Evolutionary conservation across 2,888 invertebrate genomes (phyloP).

Genomic region (Atethmia centrago): DNA sequence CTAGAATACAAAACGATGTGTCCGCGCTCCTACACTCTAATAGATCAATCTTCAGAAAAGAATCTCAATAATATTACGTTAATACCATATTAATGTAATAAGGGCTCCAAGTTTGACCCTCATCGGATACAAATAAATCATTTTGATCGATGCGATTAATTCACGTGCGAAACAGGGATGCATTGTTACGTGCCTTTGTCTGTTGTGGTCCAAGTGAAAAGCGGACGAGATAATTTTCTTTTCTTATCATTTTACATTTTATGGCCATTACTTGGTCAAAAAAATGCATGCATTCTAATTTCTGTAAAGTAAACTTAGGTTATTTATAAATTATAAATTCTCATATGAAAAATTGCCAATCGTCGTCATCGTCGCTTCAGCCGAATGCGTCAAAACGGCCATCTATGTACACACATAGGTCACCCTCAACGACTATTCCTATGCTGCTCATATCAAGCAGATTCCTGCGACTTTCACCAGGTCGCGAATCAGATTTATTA

Average conservation of each 20-base stretch:
- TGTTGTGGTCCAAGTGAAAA: conserved; percentile 63
- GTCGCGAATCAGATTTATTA: background rate
- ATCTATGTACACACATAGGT: too few relatives aligned
- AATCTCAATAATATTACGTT: conserved; percentile 50
- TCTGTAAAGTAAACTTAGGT: background rate
- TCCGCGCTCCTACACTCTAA: too few relatives aligned
- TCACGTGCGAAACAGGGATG: conserved; percentile 83
- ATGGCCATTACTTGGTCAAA: background rate
- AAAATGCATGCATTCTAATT: background rate
- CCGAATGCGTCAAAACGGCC: too few relatives aligned
- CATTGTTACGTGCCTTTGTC: conserved; percentile 79
- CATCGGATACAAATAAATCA: conserved; percentile 80
- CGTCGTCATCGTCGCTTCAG: background rate
- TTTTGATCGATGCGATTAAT: conserved; percentile 82
- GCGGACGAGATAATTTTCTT: background rate
- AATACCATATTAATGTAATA: conserved; percentile 57
- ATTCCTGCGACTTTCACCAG: too few relatives aligned
- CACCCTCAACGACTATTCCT: background rate
- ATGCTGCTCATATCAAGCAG: too few relatives aligned
- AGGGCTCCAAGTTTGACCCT: conserved; percentile 62
- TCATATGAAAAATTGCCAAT: background rate
- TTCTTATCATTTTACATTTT: background rate
- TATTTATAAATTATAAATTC: background rate
- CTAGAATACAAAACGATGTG: too few relatives aligned
- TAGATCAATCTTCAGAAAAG: conserved; percentile 43